These are phyloP conservation scores for Carapus acus DNA, from an alignment of 2,797 vertebrate species.

Conservation along the genomic window DNA sequence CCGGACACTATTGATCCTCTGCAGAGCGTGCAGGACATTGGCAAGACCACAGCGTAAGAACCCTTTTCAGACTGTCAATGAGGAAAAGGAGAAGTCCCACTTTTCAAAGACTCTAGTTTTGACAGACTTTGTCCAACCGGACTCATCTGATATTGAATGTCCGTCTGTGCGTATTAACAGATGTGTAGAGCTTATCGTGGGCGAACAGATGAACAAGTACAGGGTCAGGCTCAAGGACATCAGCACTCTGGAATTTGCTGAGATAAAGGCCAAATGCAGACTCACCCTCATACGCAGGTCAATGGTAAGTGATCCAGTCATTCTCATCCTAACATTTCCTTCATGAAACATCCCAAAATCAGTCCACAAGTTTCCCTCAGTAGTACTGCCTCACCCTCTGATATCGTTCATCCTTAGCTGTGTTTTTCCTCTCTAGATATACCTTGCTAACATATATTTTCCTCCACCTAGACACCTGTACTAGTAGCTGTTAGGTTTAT, in stretches of 20 bases:
- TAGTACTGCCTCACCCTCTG: constrained; percentile 5
- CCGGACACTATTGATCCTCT: constrained; percentile 92
- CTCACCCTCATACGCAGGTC: constrained; percentile 90
- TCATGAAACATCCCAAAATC: constrained; percentile 2
- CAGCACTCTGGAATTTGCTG: constrained; percentile 93
- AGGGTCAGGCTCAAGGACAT: constrained; percentile 94
- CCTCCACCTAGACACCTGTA: constrained; percentile 91
- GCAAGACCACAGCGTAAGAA: constrained; percentile 96
- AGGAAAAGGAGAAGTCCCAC: too few relatives aligned
- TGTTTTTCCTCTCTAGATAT: constrained; percentile 65
- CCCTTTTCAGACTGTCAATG: background rate
- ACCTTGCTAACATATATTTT: constrained; percentile 75
- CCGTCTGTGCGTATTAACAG: constrained; percentile 54
- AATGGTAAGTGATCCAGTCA: constrained; percentile 80
- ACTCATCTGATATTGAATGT: background rate
- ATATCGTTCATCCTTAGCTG: constrained; percentile 59
- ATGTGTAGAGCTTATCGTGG: constrained; percentile 91
- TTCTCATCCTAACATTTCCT: background rate
- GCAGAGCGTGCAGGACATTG: constrained; percentile 94
- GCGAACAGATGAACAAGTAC: constrained; percentile 98
- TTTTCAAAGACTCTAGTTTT: too few relatives aligned
- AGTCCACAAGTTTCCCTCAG: constrained; percentile 9
- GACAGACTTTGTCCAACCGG: background rate
- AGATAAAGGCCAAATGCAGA: constrained; percentile 94
- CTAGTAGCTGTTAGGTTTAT: constrained; percentile 98